These are phyloP conservation scores for Nezara viridula DNA, from an alignment of 2,888 invertebrate genomes.

Conservation along the genomic window DNA sequence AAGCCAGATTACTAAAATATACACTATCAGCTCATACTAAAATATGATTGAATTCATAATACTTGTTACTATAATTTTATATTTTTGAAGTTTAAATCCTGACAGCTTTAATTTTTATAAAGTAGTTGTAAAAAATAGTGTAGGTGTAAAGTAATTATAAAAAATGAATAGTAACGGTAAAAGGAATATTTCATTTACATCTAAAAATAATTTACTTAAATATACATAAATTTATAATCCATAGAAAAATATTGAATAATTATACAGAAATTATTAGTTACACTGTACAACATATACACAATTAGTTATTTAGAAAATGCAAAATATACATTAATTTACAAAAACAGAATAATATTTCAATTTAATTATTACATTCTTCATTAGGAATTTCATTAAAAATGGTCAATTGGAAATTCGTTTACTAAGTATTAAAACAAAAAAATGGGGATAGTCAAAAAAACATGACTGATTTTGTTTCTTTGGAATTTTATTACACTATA, in stretches of 20 bases:
- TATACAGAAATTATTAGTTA: neutral
- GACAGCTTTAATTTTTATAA: neutral
- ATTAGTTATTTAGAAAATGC: neutral
- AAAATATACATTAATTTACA: neutral
- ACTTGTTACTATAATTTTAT: neutral
- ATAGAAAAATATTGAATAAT: constrained; percentile 5
- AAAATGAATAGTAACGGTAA: neutral
- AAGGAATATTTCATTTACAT: neutral
- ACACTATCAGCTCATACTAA: neutral
- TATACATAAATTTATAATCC: neutral
- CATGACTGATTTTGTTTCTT: too few relatives aligned
- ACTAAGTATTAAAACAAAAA: neutral
- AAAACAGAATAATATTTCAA: neutral
- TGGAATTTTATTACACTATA: too few relatives aligned
- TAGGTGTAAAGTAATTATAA: too few relatives aligned
- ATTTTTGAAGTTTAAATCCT: neutral
- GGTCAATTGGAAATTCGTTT: neutral
- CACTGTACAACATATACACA: neutral
- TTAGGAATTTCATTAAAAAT: neutral
- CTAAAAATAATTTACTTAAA: neutral
- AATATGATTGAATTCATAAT: neutral
- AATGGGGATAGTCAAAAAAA: too few relatives aligned
- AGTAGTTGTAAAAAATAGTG: neutral
- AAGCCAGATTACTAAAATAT: neutral
- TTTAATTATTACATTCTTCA: neutral